These are phyloP conservation scores for Pseudanteris insignis DNA, from an alignment of 2,888 invertebrate species.

Conservation along the genomic window DNA sequence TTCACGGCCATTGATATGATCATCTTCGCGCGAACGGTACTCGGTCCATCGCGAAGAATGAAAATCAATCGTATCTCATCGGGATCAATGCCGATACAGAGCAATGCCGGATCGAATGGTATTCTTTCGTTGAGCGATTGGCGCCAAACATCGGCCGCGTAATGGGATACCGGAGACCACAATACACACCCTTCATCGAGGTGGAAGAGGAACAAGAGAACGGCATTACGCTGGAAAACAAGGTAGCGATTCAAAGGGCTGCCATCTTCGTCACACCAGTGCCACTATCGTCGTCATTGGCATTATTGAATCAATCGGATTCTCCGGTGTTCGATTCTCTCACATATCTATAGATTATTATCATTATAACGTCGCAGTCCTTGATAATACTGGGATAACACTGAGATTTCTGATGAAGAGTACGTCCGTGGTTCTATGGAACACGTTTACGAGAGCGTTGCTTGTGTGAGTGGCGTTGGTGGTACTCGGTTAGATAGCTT, in stretches of 20 bases:
- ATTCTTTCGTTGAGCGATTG: conserved; percentile 45
- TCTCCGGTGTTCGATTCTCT: conserved; percentile 30
- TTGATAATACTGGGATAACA: conserved; percentile 53
- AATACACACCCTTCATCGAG: conserved; percentile 62
- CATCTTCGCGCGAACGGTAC: too few species aligned
- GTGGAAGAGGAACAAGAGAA: conserved; percentile 65
- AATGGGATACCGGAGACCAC: conserved; percentile 60
- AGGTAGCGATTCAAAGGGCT: conserved; percentile 43
- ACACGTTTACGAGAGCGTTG: conserved; percentile 29
- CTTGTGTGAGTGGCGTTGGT: conserved; percentile 43
- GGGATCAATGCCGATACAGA: conserved; percentile 38
- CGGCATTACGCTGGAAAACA: conserved; percentile 56
- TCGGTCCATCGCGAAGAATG: not conserved
- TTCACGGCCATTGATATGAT: too few species aligned
- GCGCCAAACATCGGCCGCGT: conserved; percentile 55
- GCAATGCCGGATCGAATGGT: conserved; percentile 13
- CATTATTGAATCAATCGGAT: conserved; percentile 27
- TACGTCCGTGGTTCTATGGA: conserved; percentile 25
- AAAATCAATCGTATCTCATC: conserved; percentile 12
- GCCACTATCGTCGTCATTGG: conserved; percentile 36
- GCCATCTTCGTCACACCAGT: conserved; percentile 41
- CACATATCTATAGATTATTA: conserved; percentile 39
- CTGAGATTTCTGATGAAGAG: conserved; percentile 35
- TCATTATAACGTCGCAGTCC: conserved; percentile 45
- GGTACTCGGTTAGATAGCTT: conserved; percentile 58